Conservation (phyloP, 2,113 vertebrate genomes). For the Zosterops hypoxanthus region DNA sequence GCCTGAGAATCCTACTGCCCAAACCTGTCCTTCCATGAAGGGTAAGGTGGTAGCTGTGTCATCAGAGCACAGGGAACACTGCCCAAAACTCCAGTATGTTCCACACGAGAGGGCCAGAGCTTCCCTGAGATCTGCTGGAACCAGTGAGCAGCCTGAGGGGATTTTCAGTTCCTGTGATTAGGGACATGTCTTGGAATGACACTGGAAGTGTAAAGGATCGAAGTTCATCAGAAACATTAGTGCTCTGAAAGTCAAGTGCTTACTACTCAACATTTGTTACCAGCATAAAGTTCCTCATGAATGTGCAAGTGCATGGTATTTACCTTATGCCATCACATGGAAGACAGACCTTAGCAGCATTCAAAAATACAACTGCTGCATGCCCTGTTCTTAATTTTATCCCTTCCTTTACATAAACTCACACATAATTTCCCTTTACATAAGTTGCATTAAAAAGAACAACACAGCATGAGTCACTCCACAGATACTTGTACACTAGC, state of each 20-base stretch:
- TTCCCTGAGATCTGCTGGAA: neutral
- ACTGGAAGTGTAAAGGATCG: neutral
- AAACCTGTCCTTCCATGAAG: neutral
- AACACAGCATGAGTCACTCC: slow-evolving; percentile 10
- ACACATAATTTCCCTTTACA: neutral
- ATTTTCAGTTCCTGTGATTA: neutral
- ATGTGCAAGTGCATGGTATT: neutral
- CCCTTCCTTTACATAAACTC: neutral
- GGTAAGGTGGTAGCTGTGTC: neutral
- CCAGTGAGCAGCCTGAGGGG: neutral
- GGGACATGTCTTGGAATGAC: neutral
- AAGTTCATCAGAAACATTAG: neutral
- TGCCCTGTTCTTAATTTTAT: neutral
- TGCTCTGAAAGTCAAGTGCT: neutral
- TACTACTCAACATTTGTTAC: neutral
- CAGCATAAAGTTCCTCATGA: neutral
- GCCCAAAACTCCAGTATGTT: neutral
- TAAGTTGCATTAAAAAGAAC: neutral
- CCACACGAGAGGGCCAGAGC: neutral
- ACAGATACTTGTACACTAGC: neutral
- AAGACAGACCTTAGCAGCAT: neutral
- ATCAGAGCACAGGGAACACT: neutral
- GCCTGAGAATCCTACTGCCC: neutral
- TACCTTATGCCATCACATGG: neutral
- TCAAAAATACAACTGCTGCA: slow-evolving; percentile 9